A percentile compares a stretch with the other conserved stretches of the same genome.
phyloP scores from a whole-genome alignment of 2,888 invertebrate species.

The Lissonota sp. region DNA sequence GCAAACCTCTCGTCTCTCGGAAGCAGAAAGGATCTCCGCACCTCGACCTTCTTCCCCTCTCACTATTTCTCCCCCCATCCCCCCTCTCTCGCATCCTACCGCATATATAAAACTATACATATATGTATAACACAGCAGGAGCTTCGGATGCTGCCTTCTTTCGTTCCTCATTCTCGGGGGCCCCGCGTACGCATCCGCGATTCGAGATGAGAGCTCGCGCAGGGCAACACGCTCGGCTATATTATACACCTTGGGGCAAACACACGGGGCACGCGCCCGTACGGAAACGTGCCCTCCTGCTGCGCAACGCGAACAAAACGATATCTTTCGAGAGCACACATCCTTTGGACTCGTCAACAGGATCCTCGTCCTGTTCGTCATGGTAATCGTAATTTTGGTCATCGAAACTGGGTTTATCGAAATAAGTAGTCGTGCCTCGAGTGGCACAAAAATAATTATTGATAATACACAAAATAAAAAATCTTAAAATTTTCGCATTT shows the following conservation, averaged over 20 bases:
- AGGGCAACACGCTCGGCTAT: conserved; percentile 48
- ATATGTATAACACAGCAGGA: conserved; percentile 38
- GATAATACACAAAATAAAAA: no score
- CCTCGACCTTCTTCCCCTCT: conserved; percentile 54
- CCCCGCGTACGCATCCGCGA: conserved; percentile 48
- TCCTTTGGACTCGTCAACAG: conserved; percentile 9
- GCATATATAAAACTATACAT: conserved; percentile 11
- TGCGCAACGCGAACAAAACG: conserved; percentile 27
- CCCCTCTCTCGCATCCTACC: conserved; percentile 17
- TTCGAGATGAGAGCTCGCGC: conserved; percentile 40
- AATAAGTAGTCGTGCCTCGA: no score
- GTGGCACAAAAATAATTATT: no score
- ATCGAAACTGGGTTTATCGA: no score
- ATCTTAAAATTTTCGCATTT: no score
- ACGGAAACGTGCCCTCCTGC: conserved; percentile 54
- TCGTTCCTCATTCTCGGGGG: conserved; percentile 48
- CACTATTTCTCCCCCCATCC: conserved; percentile 34
- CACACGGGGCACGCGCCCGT: conserved; percentile 57
- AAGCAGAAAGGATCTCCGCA: conserved; percentile 61
- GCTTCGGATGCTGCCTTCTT: conserved; percentile 42
- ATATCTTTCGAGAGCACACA: conserved; percentile 31
- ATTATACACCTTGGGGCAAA: conserved; percentile 58
- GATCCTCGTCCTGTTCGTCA: conserved; percentile 43
- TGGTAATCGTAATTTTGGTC: conserved; percentile 9
- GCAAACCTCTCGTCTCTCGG: conserved; percentile 72